Evolutionary conservation across 2,113 vertebrate genomes (phyloP), one percentile per base, ranked within the genome.

Genomic region (Anseranas semipalmata): DNA sequence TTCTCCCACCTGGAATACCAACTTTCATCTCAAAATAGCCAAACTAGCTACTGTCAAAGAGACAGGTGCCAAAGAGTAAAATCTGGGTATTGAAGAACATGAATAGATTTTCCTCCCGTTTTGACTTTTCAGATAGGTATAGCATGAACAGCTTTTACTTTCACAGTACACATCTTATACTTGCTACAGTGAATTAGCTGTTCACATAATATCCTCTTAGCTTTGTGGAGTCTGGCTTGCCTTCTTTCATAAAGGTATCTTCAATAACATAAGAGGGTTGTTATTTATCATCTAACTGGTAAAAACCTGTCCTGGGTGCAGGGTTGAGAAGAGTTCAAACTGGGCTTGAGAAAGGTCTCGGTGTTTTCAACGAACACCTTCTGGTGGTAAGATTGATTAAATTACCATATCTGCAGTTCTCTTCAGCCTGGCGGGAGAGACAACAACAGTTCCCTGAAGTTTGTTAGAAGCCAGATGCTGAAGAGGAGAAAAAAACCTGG

Each of bases 81-180:
- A 75, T 20, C 20, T 82, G 30, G n/a, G 56, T 67, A 33, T 79
- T 75, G 52, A 70, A 93, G 39, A 39, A 5, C 7, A 45, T 8
- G 12, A 70, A 73, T 1, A 3, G 46, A 33, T 65, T 85, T 82
- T 6, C 41, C 9, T 83, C 56, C 50, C 12, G 1, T 22, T 84
- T 93, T 73, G 48, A 8, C 32, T 76, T 71, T 85, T 87, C 41
- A 87, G 30, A 14, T 65, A 8, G 52, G 79, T 22, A 19, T 46
- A 37, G 8, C 41, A 48, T 55, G 48, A 56, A 65, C 4, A 68
- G 10, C 18, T 68, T 32, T 75, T 71, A 48, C 41, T 78, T 48
- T 68, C 67, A 53, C 25, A 60, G 43, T 22, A n/a, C 20, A 28
- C 0, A 0, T 7, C 5, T 90, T 82, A 30, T 27, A 52, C 11